These are phyloP conservation scores for Ia io DNA, from an alignment of 2,113 vertebrate species.

Conservation along the genomic window DNA sequence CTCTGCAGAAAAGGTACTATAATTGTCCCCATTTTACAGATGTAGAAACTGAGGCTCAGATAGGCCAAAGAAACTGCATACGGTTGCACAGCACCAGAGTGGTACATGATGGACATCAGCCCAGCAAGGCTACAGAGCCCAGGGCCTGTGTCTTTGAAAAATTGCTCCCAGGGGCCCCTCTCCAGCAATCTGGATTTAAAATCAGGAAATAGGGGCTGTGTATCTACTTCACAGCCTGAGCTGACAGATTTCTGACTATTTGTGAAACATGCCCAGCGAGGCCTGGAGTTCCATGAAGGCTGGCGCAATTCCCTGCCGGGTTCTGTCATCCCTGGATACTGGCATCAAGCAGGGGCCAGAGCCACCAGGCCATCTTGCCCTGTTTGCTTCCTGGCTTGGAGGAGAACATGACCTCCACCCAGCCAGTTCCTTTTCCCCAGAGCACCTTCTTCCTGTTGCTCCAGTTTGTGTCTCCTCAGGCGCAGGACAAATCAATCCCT, in stretches of 20 bases:
- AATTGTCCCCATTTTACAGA: not conserved
- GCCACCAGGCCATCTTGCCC: not conserved
- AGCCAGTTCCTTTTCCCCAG: not conserved
- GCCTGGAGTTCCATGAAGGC: not conserved
- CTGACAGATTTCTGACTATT: not conserved
- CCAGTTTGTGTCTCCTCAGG: not conserved
- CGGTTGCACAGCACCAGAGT: not conserved
- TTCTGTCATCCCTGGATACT: not conserved
- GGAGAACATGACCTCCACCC: not conserved
- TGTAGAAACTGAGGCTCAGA: not conserved
- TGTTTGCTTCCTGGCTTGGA: not conserved
- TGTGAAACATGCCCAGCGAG: not conserved
- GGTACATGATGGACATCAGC: not conserved
- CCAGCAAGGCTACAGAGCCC: not conserved
- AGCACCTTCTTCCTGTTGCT: not conserved
- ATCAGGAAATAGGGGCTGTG: not conserved
- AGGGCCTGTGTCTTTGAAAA: not conserved
- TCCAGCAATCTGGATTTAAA: not conserved
- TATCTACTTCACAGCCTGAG: not conserved
- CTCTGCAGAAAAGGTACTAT: not conserved
- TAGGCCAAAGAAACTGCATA: not conserved
- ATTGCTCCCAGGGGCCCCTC: not conserved
- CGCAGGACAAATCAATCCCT: not conserved
- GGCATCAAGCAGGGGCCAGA: not conserved
- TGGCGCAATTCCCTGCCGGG: accelerated